Percentiles rank a stretch among this genome's conserved stretches.
These are phyloP conservation scores for Tanypteryx hageni DNA, from an alignment of 2,888 invertebrate genomes.

Conservation along the genomic window DNA sequence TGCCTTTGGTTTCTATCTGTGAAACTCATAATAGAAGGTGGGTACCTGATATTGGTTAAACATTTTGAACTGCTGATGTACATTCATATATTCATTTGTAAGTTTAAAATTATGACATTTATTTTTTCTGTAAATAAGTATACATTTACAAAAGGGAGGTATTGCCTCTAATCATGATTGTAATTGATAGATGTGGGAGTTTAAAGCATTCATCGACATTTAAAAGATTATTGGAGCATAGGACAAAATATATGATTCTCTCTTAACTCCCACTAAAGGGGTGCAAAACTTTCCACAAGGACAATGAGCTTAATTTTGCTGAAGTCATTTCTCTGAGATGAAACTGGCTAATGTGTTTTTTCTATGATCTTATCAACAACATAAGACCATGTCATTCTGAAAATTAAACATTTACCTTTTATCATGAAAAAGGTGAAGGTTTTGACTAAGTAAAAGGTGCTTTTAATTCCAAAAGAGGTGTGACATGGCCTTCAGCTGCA, in stretches of 20 bases:
- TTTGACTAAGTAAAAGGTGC: slow-evolving; percentile 46
- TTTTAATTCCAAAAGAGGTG: slow-evolving; percentile 25
- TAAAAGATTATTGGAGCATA: neutral
- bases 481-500: slow-evolving; percentile 48
- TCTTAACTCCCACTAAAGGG: neutral
- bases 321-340: slow-evolving; percentile 26
- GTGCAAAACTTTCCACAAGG: slow-evolving; percentile 7
- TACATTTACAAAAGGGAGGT: slow-evolving; percentile 20
- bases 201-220: neutral
- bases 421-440: slow-evolving; percentile 23
- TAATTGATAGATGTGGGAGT: neutral
- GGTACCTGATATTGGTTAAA: slow-evolving; percentile 62
- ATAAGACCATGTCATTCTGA: neutral
- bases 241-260: slow-evolving; percentile 15
- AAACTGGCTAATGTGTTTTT: slow-evolving; percentile 51
- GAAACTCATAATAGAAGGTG: slow-evolving; percentile 40
- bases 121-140: slow-evolving; percentile 35
- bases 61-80: slow-evolving; percentile 35
- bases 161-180: slow-evolving; percentile 26
- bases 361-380: slow-evolving; percentile 5
- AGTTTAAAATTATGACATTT: slow-evolving; percentile 41
- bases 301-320: slow-evolving; percentile 55
- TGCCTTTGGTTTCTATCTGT: slow-evolving; percentile 45
- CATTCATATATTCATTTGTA: slow-evolving; percentile 56
- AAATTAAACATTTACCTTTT: slow-evolving; percentile 2